Conservation (phyloP, 1,140 invertebrate genomes). For the Dreissena rostriformis region DNA sequence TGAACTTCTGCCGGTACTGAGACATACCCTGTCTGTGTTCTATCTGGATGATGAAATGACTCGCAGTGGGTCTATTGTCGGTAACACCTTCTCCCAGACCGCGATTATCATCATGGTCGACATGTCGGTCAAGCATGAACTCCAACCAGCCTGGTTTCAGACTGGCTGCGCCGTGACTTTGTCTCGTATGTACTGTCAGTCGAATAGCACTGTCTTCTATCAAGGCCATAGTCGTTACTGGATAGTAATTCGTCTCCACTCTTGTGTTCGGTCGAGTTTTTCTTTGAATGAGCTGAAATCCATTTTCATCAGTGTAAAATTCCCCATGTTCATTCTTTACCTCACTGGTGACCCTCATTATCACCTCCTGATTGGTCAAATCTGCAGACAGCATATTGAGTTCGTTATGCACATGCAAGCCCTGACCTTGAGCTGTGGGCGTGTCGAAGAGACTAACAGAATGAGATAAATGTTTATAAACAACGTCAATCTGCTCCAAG, state of each 20-base stretch:
- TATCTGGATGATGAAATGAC: constrained; percentile 70
- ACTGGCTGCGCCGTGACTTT: constrained; percentile 77
- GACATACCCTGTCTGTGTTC: constrained; percentile 56
- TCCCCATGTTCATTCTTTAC: constrained; percentile 83
- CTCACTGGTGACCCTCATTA: constrained; percentile 94
- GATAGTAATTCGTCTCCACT: constrained; percentile 97
- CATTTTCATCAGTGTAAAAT: constrained; percentile 97
- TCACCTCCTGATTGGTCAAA: constrained; percentile 89
- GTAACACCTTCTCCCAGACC: constrained; percentile 94
- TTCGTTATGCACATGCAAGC: constrained; percentile 73
- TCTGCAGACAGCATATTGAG: constrained; percentile 64
- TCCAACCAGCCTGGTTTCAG: constrained; percentile 89
- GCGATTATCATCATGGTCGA: constrained; percentile 96
- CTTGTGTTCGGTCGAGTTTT: constrained; percentile 91
- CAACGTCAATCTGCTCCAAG: constrained; percentile 87
- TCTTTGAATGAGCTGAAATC: constrained; percentile 90
- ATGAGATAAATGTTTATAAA: constrained; percentile 88
- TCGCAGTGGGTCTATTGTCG: constrained; percentile 86
- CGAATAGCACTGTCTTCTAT: constrained; percentile 86
- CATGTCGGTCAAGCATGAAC: constrained; percentile 95
- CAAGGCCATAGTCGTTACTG: constrained; percentile 92
- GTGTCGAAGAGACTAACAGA: constrained; percentile 86
- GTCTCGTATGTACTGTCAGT: constrained; percentile 72
- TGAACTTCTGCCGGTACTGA: constrained; percentile 37
- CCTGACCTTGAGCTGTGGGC: constrained; percentile 66